Evolutionary conservation across 2,888 invertebrate genomes (phyloP), one percentile per base, ranked within the genome.

Genomic region (Callyntrura sp.): DNA sequence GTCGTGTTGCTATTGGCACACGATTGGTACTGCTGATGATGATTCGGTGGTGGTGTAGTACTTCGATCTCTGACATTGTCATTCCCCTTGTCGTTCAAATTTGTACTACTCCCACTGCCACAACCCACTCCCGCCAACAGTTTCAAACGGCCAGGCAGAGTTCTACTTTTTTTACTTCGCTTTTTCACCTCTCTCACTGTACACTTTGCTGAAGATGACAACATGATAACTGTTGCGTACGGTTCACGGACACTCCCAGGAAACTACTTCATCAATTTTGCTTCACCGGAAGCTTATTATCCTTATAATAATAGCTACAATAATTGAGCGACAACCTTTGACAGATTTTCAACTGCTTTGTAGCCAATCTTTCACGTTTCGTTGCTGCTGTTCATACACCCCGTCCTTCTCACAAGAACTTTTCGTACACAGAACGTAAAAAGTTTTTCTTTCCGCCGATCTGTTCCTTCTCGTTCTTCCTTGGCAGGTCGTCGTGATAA

Each of bases 131-230:
- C 62, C 12, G 84, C 76, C 51, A 92, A 73, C 25, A 92, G 57
- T 87, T 92, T 92, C 60, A 93, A 79, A 35, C 93, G 88, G 1
- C 93, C 92, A 9, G 93, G 93, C 48, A 93, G 90, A 11, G 93
- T 93, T 85, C 93, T 90, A 88, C 93, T 93, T 73, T 93, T 93
- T 82, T 91, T 92, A 9, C 91, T 92, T 20, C 93, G 90, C 84
- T 93, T 93, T 88, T 93, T 93, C 85, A 93, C 91, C 90, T 93
- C 93, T 11, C 93, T 90, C 25, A 93, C 93, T 14, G 93, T 93
- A 62, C 91, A 92, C 81, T 92, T 93, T 55, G 82, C 86, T 48
- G 76, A 76, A 25, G 86, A 60, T 14, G 83, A 73, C 68, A 85
- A 43, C 86, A 90, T 91, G 88, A 90, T 76, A n/a, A 68, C 11